Evolutionary conservation across 1,140 invertebrate genomes (phyloP).

Genomic region (Plectrocnemia conspersa): DNA sequence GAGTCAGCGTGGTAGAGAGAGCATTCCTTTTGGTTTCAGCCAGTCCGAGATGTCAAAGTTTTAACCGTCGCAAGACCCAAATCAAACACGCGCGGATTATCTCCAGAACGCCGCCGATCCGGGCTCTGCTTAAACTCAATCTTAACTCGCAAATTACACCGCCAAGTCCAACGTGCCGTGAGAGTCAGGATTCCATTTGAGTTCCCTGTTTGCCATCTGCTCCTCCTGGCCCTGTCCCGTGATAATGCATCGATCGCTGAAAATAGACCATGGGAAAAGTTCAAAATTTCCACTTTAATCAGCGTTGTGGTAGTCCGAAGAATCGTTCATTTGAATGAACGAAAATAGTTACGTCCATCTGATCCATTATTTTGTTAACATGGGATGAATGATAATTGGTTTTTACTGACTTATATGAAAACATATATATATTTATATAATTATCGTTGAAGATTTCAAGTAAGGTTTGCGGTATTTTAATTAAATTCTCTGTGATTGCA

Average conservation of each 20-base stretch:
- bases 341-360: no score
- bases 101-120: not conserved
- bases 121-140: conserved; percentile 5
- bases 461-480: no score
- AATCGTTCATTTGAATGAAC: no score
- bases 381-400: no score
- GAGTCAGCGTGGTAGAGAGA: not conserved
- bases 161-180: conserved; percentile 1
- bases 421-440: no score
- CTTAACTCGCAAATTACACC: conserved; percentile 10
- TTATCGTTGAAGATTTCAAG: no score
- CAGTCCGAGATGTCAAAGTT: conserved; percentile 4
- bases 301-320: no score
- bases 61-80: not conserved
- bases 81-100: conserved; percentile 10
- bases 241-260: conserved; percentile 1
- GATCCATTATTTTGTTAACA: no score
- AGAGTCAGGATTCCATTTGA: no score
- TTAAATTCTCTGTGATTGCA: no score
- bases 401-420: no score
- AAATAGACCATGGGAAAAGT: no score
- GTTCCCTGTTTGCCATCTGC: conserved; percentile 3
- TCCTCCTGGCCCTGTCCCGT: conserved; percentile 1
- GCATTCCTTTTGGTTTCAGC: not conserved
- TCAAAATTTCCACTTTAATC: not conserved